Conservation (phyloP, 1,140 invertebrate species). For the Lordiphosa stackelbergi region DNA sequence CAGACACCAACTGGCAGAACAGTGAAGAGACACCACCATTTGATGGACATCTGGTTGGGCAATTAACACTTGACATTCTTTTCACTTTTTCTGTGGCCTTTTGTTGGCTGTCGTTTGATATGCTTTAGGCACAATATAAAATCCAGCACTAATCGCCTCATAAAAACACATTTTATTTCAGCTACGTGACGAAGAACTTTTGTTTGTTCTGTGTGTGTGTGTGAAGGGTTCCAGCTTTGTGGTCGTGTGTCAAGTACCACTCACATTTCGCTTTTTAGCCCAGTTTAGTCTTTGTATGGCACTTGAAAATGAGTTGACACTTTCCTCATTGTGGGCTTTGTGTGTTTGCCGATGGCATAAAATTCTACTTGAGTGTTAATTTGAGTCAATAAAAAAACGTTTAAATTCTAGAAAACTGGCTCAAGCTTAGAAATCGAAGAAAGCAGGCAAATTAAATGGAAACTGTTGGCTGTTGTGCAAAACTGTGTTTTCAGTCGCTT, state of each 20-base stretch:
- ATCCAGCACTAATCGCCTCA: conserved; percentile 61
- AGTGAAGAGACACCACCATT: conserved; percentile 18
- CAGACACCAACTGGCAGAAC: conserved; percentile 24
- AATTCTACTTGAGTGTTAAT: conserved; percentile 69
- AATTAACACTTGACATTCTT: conserved; percentile 75
- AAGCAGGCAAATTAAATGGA: conserved; percentile 62
- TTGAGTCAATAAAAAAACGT: conserved; percentile 66
- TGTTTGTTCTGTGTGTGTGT: conserved; percentile 5
- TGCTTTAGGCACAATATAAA: conserved; percentile 54
- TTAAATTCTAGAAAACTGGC: conserved; percentile 69
- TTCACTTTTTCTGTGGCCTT: conserved; percentile 57
- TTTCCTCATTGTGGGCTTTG: conserved; percentile 35
- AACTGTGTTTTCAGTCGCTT: conserved; percentile 26
- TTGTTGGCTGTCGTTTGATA: conserved; percentile 41
- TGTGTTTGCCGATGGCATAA: conserved; percentile 45
- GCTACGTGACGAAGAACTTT: conserved; percentile 67
- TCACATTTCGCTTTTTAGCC: conserved; percentile 65
- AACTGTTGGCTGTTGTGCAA: conserved; percentile 36
- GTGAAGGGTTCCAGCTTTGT: conserved; percentile 27
- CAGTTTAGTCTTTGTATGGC: conserved; percentile 30
- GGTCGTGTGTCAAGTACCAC: conserved; percentile 44
- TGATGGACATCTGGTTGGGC: conserved; percentile 49
- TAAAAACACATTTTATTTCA: conserved; percentile 72
- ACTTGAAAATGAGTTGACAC: conserved; percentile 39
- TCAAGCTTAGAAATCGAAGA: conserved; percentile 42